Evolutionary conservation across 2,888 invertebrate species (phyloP).

Genomic region (Caenorhabditis panamensis): DNA sequence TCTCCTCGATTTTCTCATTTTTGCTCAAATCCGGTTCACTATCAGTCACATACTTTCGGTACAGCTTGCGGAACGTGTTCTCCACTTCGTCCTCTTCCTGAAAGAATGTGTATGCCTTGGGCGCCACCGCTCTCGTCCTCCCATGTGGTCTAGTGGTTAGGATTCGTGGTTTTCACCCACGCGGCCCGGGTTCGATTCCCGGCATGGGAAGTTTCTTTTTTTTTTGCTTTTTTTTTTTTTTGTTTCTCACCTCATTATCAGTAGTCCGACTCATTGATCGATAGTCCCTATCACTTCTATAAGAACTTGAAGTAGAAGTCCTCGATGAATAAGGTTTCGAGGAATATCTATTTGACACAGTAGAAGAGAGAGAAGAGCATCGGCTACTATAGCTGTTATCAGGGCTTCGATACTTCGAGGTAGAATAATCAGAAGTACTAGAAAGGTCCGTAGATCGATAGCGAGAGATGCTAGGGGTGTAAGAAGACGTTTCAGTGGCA

Average conservation of each 20-base stretch:
- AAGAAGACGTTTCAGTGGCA: constrained; percentile 26
- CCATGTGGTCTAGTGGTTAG: constrained; percentile 81
- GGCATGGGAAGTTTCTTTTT: constrained; percentile 72
- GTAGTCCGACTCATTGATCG: constrained; percentile 50
- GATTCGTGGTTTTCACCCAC: constrained; percentile 81
- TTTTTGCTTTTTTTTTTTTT: not conserved
- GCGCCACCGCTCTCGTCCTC: not conserved
- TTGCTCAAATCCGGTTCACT: constrained; percentile 47
- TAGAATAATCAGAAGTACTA: constrained; percentile 40
- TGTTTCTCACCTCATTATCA: constrained; percentile 35
- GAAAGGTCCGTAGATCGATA: constrained; percentile 56
- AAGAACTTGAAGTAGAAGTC: constrained; percentile 54
- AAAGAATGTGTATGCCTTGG: constrained; percentile 6
- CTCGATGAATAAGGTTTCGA: constrained; percentile 41
- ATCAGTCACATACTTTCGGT: constrained; percentile 68
- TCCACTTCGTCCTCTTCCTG: constrained; percentile 66
- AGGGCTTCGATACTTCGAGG: constrained; percentile 43
- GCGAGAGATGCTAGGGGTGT: constrained; percentile 43
- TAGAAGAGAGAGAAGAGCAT: constrained; percentile 31
- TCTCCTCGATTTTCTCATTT: not conserved
- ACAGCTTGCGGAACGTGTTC: constrained; percentile 66
- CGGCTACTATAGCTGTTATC: constrained; percentile 45
- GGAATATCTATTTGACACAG: constrained; percentile 14
- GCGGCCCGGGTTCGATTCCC: constrained; percentile 82
- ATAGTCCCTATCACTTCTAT: constrained; percentile 49